Evolutionary conservation across 2,797 vertebrate species (phyloP).

Genomic region (Pangasius macronema): DNA sequence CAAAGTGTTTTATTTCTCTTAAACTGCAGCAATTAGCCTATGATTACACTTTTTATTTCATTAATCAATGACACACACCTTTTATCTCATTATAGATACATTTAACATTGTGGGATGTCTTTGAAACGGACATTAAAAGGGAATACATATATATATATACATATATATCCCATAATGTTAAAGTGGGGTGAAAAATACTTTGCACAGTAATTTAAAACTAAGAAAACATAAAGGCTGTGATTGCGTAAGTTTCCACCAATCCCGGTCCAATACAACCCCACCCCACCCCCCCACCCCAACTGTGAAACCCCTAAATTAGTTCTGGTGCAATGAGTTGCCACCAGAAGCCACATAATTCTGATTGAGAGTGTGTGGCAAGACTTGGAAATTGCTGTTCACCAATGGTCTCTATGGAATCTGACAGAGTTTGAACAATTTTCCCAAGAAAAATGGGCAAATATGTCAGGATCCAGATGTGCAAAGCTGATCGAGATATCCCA

Average conservation of each 20-base stretch:
- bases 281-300: too few relatives aligned
- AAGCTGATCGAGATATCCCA: neutral
- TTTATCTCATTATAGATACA: neutral
- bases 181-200: neutral
- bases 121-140: neutral
- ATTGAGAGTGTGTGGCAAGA: constrained; percentile 12
- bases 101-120: neutral
- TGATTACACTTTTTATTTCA: neutral
- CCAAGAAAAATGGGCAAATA: neutral
- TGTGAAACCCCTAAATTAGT: neutral
- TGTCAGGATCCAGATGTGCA: constrained; percentile 10
- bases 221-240: neutral
- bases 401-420: neutral
- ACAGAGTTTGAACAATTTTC: neutral
- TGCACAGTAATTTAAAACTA: neutral
- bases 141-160: neutral
- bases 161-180: neutral
- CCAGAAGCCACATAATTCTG: neutral
- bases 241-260: neutral
- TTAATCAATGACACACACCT: neutral
- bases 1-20: neutral
- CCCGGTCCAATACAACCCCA: too few relatives aligned
- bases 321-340: neutral
- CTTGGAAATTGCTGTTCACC: neutral
- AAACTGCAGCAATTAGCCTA: neutral